Base-by-base conservation (phyloP, 2,797 vertebrate species). In the Orestias chungarensis region DNA sequence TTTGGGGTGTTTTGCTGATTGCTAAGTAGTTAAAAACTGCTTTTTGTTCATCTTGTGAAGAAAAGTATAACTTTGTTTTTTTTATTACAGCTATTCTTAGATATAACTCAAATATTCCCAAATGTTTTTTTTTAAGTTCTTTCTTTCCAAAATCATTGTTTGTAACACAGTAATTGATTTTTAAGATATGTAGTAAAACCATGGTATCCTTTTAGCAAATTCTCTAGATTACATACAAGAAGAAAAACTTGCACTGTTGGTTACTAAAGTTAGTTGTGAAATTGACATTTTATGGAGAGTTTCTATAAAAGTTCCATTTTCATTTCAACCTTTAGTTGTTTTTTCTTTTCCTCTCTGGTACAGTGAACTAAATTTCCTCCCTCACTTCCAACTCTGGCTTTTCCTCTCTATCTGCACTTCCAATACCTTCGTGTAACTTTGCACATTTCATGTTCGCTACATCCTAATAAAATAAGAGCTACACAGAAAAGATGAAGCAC, bases 391-490 rank as follows among this genome's bases (percentile, higher is more conserved):
- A 40, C 54, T 15, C 33, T 38, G 66, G 46, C 50, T 66, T 15
- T 54, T 59, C 25, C 12, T 29, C 18, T 14, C 14, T 47, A 38
- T 54, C 55, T 64, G 15, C 15, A 80, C 61, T 23, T 47, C n/a
- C 66, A 9, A 11, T 64, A 6, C 59, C 54, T 12, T 23, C 8
- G 8, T 57, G 59, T 38, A 20, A 27, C 65, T 20, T 40, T 64
- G 35, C 68, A 11, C 44, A n/a, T 43, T 59, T 35, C 25, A 27
- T 7, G 33, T 70, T 70, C 59, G 43, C 64, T 54, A 11, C 71
- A 33, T 78, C 66, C 78, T 81, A 66, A 20, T 75, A 15, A 82
- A 85, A 70, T 71, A 71, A 74, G 70, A 79, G 46, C 50, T 6
- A 71, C 81, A 73, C 47, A 69, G 70, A 80, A 65, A 43, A 68